A percentile compares a stretch with the other conserved stretches of the same genome.
These are phyloP conservation scores for Hyaena hyaena DNA, from an alignment of 2,113 vertebrate species.

Conservation along the genomic window DNA sequence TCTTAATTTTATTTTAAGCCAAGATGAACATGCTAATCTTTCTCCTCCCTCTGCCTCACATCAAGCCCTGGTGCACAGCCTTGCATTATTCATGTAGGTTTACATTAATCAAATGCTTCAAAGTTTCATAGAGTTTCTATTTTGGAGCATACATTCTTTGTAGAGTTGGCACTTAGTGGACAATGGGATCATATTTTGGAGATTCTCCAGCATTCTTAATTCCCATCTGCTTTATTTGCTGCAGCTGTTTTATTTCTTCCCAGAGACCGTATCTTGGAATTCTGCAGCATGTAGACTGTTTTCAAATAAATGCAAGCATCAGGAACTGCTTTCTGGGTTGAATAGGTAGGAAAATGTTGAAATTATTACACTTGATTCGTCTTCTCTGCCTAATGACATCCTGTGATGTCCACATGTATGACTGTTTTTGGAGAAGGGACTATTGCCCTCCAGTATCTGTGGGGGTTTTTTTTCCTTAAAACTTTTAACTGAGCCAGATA, in stretches of 20 bases:
- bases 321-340: not conserved
- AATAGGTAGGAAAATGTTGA: not conserved
- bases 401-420: not conserved
- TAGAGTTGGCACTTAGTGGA: constrained; percentile 62
- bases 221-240: constrained; percentile 77
- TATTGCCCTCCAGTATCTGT: not conserved
- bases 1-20: constrained; percentile 35
- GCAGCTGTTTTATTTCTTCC: constrained; percentile 68
- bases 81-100: constrained; percentile 83
- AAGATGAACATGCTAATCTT: constrained; percentile 69
- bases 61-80: constrained; percentile 39
- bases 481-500: not conserved
- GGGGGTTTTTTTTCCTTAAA: not conserved
- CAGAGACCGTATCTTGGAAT: constrained; percentile 39
- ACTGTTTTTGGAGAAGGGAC: not conserved
- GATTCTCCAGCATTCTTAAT: constrained; percentile 77
- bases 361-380: not conserved
- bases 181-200: constrained; percentile 66
- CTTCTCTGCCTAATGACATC: not conserved
- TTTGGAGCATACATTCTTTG: constrained; percentile 76
- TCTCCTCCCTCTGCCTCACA: constrained; percentile 62
- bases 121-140: constrained; percentile 83
- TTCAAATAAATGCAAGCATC: constrained; percentile 31
- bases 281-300: constrained; percentile 1
- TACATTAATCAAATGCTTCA: constrained; percentile 77